These are phyloP conservation scores for Microtus oregoni DNA, from an alignment of 2,113 vertebrate species.

Conservation along the genomic window DNA sequence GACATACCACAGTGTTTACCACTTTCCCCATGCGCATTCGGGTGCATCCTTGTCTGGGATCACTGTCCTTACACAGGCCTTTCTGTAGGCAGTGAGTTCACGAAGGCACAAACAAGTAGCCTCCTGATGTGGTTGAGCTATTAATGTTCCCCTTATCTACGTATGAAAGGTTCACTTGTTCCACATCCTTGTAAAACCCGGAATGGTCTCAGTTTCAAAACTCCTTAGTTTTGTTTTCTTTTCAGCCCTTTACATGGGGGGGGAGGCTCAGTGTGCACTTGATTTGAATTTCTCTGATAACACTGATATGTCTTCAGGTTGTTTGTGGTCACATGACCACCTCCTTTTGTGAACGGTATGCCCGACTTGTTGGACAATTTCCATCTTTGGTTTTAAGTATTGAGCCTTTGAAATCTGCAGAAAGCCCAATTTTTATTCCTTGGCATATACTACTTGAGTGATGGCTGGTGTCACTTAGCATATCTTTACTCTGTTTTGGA, in stretches of 20 bases:
- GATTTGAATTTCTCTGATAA: not conserved
- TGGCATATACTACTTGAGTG: not conserved
- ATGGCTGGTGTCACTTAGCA: not conserved
- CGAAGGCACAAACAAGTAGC: not conserved
- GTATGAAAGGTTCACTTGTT: not conserved
- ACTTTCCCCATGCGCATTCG: not conserved
- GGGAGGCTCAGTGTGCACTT: not conserved
- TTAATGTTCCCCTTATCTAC: not conserved
- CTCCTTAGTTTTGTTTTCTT: not conserved
- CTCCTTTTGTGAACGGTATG: not conserved
- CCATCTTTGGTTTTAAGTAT: not conserved
- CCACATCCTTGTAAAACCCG: not conserved
- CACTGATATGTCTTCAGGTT: fast-evolving
- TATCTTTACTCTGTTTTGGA: not conserved
- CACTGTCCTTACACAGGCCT: fast-evolving
- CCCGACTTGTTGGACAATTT: not conserved
- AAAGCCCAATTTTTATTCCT: not conserved
- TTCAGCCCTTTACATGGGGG: not conserved
- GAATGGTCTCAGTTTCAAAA: not conserved
- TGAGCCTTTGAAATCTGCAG: not conserved
- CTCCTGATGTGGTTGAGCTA: fast-evolving
- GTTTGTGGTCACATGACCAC: no score
- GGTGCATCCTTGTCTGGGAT: not conserved
- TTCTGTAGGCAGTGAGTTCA: not conserved
- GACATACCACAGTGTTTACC: not conserved